phyloP scores from a whole-genome alignment of 2,888 invertebrate genomes.

The Scaeva pyrastri region DNA sequence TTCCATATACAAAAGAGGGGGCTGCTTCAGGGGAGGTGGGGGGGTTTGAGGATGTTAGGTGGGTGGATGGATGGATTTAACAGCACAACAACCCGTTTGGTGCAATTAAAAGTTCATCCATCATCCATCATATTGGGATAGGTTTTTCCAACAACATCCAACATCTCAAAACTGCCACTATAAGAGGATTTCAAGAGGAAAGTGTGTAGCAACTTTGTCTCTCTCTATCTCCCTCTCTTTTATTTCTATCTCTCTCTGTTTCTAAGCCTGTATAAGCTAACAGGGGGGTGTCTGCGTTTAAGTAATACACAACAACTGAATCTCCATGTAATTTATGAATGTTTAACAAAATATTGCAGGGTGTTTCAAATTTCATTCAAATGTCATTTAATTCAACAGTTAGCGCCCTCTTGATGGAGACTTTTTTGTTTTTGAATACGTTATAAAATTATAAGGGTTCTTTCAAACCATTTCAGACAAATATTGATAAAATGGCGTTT shows the following conservation, averaged over 20 bases:
- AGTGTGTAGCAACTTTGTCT: conserved; percentile 14
- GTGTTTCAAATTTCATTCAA: too few species aligned
- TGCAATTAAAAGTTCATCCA: conserved; percentile 74
- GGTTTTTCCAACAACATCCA: conserved; percentile 12
- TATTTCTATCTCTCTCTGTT: too few species aligned
- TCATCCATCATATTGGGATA: conserved; percentile 55
- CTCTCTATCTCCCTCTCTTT: too few species aligned
- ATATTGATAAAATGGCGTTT: too few species aligned
- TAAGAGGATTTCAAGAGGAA: conserved; percentile 5
- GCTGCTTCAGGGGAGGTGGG: too few species aligned
- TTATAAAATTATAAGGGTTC: too few species aligned
- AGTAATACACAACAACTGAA: conserved; percentile 35
- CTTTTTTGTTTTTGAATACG: too few species aligned
- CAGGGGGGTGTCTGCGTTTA: conserved; percentile 42
- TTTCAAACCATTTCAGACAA: too few species aligned
- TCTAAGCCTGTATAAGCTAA: conserved; percentile 61
- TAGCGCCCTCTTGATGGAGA: too few species aligned
- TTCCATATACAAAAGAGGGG: neutral
- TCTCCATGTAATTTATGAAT: conserved; percentile 60
- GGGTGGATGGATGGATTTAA: neutral
- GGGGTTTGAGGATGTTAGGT: too few species aligned
- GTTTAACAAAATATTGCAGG: conserved; percentile 12
- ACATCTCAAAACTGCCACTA: conserved; percentile 1
- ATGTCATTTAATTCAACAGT: neutral
- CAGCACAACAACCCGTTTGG: conserved; percentile 47